These are phyloP conservation scores for Sarcophaga caerulescens DNA, from an alignment of 2,888 invertebrate genomes.

Conservation along the genomic window DNA sequence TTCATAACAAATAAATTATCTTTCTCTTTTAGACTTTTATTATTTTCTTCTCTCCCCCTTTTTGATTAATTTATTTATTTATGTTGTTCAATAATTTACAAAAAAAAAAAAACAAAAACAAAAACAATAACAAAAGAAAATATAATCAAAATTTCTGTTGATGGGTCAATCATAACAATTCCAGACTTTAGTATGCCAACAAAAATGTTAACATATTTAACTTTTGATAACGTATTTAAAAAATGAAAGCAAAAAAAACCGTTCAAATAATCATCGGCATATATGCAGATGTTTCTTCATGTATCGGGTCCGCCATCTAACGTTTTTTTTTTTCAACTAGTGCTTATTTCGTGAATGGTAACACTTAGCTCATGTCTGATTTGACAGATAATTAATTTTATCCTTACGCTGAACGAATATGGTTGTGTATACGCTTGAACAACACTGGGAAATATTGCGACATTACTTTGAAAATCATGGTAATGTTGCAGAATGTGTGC, in stretches of 20 bases:
- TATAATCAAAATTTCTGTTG: constrained; percentile 4
- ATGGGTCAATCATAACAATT: constrained; percentile 58
- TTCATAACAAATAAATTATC: constrained; percentile 64
- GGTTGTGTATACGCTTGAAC: no score
- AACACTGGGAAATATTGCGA: no score
- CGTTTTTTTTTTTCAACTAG: no score
- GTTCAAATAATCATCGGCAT: neutral
- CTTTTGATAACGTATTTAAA: neutral
- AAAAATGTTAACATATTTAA: neutral
- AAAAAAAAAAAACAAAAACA: constrained; percentile 1
- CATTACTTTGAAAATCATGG: no score
- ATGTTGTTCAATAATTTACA: neutral
- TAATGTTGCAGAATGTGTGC: no score
- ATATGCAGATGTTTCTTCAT: no score
- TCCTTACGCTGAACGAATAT: no score
- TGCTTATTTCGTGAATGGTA: no score
- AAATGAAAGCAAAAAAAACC: neutral
- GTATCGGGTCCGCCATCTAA: no score
- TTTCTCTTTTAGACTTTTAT: constrained; percentile 14
- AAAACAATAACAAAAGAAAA: neutral
- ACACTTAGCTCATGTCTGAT: no score
- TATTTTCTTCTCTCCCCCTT: no score
- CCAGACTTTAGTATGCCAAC: constrained; percentile 43
- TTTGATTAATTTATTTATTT: neutral
- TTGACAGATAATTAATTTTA: no score